phyloP scores from a whole-genome alignment of 2,888 invertebrate genomes.

The Latheticus oryzae region DNA sequence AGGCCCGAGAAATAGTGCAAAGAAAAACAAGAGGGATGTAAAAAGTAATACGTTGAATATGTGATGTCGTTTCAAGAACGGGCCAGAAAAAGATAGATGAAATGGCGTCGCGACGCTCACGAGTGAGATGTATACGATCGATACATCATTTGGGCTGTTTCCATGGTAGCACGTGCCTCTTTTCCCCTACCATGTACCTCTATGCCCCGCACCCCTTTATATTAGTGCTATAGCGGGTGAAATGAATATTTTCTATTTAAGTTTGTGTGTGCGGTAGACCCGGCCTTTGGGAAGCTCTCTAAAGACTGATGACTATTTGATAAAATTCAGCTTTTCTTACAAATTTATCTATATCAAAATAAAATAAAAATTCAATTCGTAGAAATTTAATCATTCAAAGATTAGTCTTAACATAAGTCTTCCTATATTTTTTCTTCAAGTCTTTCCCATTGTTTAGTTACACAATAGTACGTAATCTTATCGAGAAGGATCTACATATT shows the following conservation, averaged over 20 bases:
- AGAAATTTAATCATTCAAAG: constrained; percentile 29
- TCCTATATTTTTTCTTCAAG: constrained; percentile 46
- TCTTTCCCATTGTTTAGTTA: constrained; percentile 54
- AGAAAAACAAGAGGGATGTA: constrained; percentile 62
- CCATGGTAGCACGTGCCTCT: constrained; percentile 68
- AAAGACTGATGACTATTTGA: too few species aligned
- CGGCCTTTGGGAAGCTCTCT: constrained; percentile 14
- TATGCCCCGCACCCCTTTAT: constrained; percentile 57
- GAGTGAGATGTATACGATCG: constrained; percentile 65
- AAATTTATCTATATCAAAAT: too few species aligned
- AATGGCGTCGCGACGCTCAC: constrained; percentile 52
- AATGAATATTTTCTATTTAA: constrained; percentile 65
- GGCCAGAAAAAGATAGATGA: constrained; percentile 56
- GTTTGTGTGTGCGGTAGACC: constrained; percentile 55
- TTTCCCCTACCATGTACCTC: constrained; percentile 58
- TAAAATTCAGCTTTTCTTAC: too few species aligned
- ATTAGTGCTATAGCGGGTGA: constrained; percentile 63
- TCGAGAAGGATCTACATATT: constrained; percentile 62
- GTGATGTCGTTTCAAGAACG: constrained; percentile 64
- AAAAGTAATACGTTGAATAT: constrained; percentile 68
- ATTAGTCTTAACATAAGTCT: constrained; percentile 44
- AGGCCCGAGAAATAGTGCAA: constrained; percentile 59
- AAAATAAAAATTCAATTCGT: too few species aligned
- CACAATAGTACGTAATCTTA: constrained; percentile 61
- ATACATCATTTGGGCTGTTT: constrained; percentile 69